Evolutionary conservation across 2,113 vertebrate genomes (phyloP).

Genomic region (Chloroceryle aenea): DNA sequence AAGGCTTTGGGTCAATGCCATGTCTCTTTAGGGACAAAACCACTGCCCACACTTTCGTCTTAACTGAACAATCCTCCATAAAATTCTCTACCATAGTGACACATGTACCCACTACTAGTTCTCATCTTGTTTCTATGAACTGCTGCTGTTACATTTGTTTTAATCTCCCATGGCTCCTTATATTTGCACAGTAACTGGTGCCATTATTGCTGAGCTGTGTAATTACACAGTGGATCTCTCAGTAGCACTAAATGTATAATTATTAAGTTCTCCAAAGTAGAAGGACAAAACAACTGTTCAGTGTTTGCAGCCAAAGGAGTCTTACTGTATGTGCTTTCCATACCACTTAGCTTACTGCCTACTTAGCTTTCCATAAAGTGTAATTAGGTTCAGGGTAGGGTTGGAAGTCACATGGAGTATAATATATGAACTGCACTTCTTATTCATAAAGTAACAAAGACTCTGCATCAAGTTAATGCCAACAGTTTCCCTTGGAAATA

Average conservation of each 20-base stretch:
- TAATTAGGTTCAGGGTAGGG: conserved; percentile 61
- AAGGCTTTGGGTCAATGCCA: neutral
- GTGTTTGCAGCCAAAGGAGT: conserved; percentile 47
- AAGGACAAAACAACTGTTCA: conserved; percentile 55
- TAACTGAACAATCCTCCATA: neutral
- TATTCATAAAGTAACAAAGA: conserved; percentile 68
- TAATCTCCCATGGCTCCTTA: conserved; percentile 49
- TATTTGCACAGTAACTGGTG: conserved; percentile 58
- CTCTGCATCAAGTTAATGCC: conserved; percentile 47
- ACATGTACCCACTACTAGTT: neutral
- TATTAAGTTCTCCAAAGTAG: conserved; percentile 71
- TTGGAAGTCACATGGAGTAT: conserved; percentile 63
- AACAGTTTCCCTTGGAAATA: conserved; percentile 62
- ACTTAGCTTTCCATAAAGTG: conserved; percentile 67
- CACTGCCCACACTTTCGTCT: neutral
- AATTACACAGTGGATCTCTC: conserved; percentile 70
- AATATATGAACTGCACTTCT: conserved; percentile 68
- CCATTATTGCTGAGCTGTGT: conserved; percentile 66
- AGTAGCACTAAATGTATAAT: conserved; percentile 71
- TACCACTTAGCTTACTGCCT: conserved; percentile 55
- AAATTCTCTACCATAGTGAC: neutral
- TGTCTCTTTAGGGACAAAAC: neutral
- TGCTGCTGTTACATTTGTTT: conserved; percentile 48
- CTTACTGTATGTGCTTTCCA: neutral
- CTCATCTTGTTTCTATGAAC: neutral